These are phyloP conservation scores for Nothobranchius kuhntae DNA, from an alignment of 2,113 vertebrate genomes.

Conservation along the genomic window DNA sequence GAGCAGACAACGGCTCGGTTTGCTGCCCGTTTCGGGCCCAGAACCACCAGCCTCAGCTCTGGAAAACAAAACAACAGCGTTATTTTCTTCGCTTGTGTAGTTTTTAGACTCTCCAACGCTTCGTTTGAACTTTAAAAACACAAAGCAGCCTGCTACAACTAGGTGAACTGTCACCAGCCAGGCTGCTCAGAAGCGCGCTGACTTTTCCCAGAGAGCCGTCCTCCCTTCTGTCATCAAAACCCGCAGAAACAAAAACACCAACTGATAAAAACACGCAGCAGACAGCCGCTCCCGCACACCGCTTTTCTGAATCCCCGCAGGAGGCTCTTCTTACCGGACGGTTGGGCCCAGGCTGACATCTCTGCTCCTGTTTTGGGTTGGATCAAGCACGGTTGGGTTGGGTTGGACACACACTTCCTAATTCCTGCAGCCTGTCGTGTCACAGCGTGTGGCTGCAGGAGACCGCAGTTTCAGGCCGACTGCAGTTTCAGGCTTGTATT, in stretches of 20 bases:
- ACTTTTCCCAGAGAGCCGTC: constrained; percentile 1
- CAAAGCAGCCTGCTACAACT: no score
- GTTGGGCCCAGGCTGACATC: constrained; percentile 50
- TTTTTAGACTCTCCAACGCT: neutral
- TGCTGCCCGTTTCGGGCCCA: constrained; percentile 66
- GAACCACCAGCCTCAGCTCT: constrained; percentile 76
- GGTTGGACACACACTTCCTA: constrained; percentile 41
- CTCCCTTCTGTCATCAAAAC: neutral
- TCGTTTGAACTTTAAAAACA: neutral
- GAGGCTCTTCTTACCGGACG: constrained; percentile 34
- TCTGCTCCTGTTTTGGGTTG: neutral
- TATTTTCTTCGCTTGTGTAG: no score
- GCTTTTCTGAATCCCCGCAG: neutral
- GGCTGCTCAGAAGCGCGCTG: neutral
- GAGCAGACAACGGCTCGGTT: constrained; percentile 55
- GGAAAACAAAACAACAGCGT: neutral
- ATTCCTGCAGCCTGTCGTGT: constrained; percentile 39
- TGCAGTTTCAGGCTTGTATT: no score
- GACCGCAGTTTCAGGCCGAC: no score
- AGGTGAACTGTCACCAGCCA: neutral
- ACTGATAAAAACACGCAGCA: neutral
- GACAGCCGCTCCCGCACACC: neutral
- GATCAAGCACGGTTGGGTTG: neutral
- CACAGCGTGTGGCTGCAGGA: no score
- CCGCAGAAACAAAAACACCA: neutral